These are phyloP conservation scores for Zoanthus solanderi DNA, from an alignment of 92 coral and sea anemone genomes.

Conservation along the genomic window DNA sequence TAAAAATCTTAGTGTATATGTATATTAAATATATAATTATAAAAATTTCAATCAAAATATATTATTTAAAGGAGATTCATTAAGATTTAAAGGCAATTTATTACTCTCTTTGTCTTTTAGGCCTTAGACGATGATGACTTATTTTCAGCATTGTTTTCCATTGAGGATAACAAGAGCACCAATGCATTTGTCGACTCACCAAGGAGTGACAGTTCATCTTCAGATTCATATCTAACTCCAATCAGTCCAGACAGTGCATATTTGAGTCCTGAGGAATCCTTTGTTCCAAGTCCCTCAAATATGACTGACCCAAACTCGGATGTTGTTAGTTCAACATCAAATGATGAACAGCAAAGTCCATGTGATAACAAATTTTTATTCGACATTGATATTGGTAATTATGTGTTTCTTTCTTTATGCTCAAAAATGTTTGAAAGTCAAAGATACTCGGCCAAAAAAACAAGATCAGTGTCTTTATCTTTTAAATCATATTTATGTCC, in stretches of 20 bases:
- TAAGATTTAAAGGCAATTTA: not conserved
- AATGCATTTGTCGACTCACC: constrained; percentile 61
- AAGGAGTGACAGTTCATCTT: constrained; percentile 69
- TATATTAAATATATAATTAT: too few species aligned
- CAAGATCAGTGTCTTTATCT: not conserved
- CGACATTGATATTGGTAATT: constrained; percentile 67
- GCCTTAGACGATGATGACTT: constrained; percentile 18
- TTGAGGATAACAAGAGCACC: constrained; percentile 18
- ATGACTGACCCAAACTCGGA: constrained; percentile 58
- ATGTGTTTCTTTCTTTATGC: not conserved
- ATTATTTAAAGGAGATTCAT: too few species aligned
- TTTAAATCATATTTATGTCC: too few species aligned
- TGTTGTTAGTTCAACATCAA: constrained; percentile 69
- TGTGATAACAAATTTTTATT: constrained; percentile 66
- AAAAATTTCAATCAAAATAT: too few species aligned
- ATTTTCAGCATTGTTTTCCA: constrained; percentile 20
- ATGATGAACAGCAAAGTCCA: constrained; percentile 38
- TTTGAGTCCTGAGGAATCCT: constrained; percentile 34
- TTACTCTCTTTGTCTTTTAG: not conserved
- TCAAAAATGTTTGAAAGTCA: not conserved
- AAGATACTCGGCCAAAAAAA: not conserved
- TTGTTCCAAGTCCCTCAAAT: constrained; percentile 44
- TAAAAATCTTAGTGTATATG: too few species aligned
- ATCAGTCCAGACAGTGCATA: constrained; percentile 74
- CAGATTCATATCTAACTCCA: constrained; percentile 81